Base-by-base conservation (phyloP, 1,140 invertebrate genomes). In the Penaeus vannamei region DNA sequence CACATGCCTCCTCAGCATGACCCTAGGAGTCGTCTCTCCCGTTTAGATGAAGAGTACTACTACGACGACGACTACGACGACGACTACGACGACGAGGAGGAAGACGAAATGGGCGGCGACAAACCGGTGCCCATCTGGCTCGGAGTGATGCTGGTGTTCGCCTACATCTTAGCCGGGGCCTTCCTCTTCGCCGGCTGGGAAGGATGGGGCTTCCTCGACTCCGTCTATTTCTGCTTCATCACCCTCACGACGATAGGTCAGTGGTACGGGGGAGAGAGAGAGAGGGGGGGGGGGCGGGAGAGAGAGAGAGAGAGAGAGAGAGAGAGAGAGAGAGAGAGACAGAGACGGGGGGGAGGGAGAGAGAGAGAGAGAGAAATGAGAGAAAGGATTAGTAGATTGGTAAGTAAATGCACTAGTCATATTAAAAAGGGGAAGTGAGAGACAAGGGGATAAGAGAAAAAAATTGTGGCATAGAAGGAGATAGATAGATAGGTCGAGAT, bases 221-320 rank as follows among this genome's bases (percentile, higher is more conserved):
- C 97, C 0, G 97, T 97, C 1, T 99, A 99, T 93, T 99, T 98
- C 93, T 98, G 97, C 93, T 99, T 99, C 93, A 98, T 99, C 88
- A 99, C 88, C 19, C 77, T 90, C 8, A 90, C 88, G 12, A 90
- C 88, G 20, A 90, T 90, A 90, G 88, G 88, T 86, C 22, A 72
- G 82, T 36, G 46, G 61, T 19, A 17, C 10, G 53, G 29, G 7
- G 32, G 62, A 32, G 60, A 8, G 17, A 26, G 61, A 12, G 60
- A 22, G 29, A 12, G 4, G 22, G 20, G 81, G 19, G 22, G 62
- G 23, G 60, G 7, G 4, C 19, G 61, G 8, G 62, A 20, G 20
- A 23, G 0, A 12, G 20, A 46, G 19, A 17, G 3, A 26, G 7
- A 76, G 29, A 32, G 53, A 53, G 53, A 53, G 12, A 12, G 53